Base-by-base conservation (phyloP, 2,797 vertebrate genomes). In the Spinus olivaceus region DNA sequence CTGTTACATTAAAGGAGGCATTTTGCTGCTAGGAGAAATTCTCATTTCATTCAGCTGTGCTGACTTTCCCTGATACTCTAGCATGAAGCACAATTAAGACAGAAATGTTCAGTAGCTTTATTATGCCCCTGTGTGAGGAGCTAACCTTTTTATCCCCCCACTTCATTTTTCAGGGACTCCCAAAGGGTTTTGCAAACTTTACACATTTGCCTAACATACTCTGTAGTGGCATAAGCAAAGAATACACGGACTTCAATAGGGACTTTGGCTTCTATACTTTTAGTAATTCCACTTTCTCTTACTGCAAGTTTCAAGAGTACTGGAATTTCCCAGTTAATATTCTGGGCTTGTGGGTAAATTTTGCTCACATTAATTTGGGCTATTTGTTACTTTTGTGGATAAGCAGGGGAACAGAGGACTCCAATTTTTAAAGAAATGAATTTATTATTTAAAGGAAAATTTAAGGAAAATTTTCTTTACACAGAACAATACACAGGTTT, bases 41-140 rank as follows among this genome's bases (percentile, higher is more conserved):
- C 59, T 50, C 39, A 21, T 88, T 95, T 92, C 86, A 92, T 78
- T 92, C 74, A 89, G 44, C 67, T 66, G 66, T 73, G 70, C 44
- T 56, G 90, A 84, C 37, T 88, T 84, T 60, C 80, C 32, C 67
- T 76, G 66, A 24, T 19, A 46, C 33, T 73, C 66, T 12, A 63
- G 49, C 56, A 94, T 0, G 0, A 79, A 86, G 28, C 28, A 53
- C 86, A 92, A 65, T 88, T 88, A 90, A 86, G 80, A 69, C 25
- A 86, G 88, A 91, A 86, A 70, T 76, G 39, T 95, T 95, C 80
- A 51, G 42, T 42, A 67, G 57, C 61, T 96, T 93, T 74, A 94
- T 46, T 27, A 66, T 14, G 39, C 88, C 59, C 33, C 71, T 81
- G 61, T 90, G 80, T 69, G 59, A 63, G 54, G 2, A 88, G n/a